Base-by-base conservation (phyloP, 2,113 vertebrate genomes). In the Nettapus auritus region DNA sequence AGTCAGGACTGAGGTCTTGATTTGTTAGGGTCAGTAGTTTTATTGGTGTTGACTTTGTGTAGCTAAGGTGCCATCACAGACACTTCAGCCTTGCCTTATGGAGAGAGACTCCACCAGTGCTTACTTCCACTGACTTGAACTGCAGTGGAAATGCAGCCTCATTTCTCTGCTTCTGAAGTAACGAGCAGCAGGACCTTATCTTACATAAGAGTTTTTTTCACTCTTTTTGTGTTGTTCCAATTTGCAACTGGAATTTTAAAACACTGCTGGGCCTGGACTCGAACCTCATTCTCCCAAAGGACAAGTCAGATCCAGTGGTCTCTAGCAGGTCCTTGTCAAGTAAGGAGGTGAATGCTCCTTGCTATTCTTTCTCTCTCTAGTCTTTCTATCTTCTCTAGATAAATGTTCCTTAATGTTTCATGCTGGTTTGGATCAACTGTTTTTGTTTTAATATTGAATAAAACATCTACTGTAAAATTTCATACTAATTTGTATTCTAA, bases 71-170 rank as follows among this genome's bases (percentile, higher is more conserved):
- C 73, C 64, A 16, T 8, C 7, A 0, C 53, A 63, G 66, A 11
- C 19, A 2, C 29, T 34, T 16, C 1, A 13, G 9, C 26, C 66
- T 29, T 40, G 29, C 1, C 4, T 33, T 50, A 3, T 34, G 20
- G 17, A 62, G n/a, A 66, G 23, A 11, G 31, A 66, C 14, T 25
- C 23, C 56, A 50, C 4, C 23, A 21, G 46, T 31, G 33, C 40
- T 36, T 53, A 13, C 29, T 40, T 46, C 38, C 31, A 50, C 22
- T 33, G 29, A 18, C 13, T 7, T 33, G 16, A 84, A 17, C 34
- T 57, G 53, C 38, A 4, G 6, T 69, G 59, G 50, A 80, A 26
- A 40, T 55, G 7, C 69, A 90, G 68, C 34, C 29, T 10, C 38
- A 7, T 34, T 6, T 68, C 48, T 28, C 33, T 11, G 2, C 18